Evolutionary conservation across 2,797 vertebrate species (phyloP).

Genomic region (Channa striata): DNA sequence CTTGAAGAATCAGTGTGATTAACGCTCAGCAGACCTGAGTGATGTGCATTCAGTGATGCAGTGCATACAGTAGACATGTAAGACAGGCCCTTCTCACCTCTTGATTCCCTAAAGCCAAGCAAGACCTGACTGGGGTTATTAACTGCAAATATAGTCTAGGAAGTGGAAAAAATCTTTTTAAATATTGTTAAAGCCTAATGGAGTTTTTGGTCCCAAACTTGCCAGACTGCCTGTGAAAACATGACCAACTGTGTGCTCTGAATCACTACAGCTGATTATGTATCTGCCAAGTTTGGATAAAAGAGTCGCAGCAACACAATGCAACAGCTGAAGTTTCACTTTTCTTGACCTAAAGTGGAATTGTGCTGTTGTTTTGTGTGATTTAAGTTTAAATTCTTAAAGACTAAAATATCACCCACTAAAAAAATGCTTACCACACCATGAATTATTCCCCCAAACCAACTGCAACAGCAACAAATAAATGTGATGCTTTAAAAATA

Average conservation of each 20-base stretch:
- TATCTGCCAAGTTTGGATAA: background rate
- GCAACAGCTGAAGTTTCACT: background rate
- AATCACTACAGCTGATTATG: constrained; percentile 8
- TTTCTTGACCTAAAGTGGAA: background rate
- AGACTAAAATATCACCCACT: no score
- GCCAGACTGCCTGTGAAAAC: constrained; percentile 1
- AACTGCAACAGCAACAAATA: constrained; percentile 3
- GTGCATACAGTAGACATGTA: constrained; percentile 43
- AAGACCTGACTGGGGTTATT: background rate
- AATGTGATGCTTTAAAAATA: background rate
- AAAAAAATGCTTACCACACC: constrained; percentile 13
- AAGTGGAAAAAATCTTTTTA: constrained; percentile 3
- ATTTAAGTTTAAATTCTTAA: background rate
- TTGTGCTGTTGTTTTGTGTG: background rate
- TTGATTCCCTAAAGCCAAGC: constrained; percentile 3
- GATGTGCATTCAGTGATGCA: constrained; percentile 42
- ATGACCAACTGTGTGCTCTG: background rate
- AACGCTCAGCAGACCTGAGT: constrained; percentile 30
- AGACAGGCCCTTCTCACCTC: constrained; percentile 7
- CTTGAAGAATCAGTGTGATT: constrained; percentile 17
- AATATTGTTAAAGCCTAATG: background rate
- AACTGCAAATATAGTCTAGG: background rate
- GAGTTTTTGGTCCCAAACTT: constrained; percentile 29
- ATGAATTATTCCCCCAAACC: constrained; percentile 4
- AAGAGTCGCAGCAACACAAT: background rate